A percentile compares a stretch with the other conserved stretches of the same genome.
These are phyloP conservation scores for Sebastes miniatus DNA, from an alignment of 2,797 vertebrate species.

Conservation along the genomic window DNA sequence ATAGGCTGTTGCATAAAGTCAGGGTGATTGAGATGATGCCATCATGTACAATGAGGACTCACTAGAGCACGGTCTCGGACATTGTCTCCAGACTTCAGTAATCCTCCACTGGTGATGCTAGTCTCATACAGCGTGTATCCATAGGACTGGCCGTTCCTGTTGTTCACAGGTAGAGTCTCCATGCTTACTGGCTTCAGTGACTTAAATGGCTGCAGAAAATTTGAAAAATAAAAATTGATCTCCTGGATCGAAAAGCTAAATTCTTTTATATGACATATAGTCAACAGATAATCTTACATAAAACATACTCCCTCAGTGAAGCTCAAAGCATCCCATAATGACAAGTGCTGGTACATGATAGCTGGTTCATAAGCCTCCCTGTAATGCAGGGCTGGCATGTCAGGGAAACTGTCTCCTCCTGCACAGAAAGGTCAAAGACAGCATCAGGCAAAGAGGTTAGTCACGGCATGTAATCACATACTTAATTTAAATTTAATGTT, in stretches of 20 bases:
- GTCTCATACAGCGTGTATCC: conserved; percentile 95
- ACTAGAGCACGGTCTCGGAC: conserved; percentile 92
- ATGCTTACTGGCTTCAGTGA: conserved; percentile 87
- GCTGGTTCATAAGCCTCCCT: conserved; percentile 85
- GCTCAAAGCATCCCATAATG: conserved; percentile 90
- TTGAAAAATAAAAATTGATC: not conserved
- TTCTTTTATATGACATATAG: not conserved
- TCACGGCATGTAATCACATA: not conserved
- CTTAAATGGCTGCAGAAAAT: conserved; percentile 80
- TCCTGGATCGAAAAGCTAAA: not conserved
- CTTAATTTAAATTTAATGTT: not conserved
- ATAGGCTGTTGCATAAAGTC: not conserved
- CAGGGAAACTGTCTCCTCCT: conserved; percentile 79
- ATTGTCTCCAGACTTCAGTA: conserved; percentile 81
- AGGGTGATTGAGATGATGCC: not conserved
- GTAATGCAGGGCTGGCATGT: conserved; percentile 81
- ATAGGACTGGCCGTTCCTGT: conserved; percentile 87
- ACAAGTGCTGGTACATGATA: conserved; percentile 85
- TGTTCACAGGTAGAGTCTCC: conserved; percentile 90
- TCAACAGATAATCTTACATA: conserved; percentile 15
- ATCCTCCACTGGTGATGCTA: conserved; percentile 83
- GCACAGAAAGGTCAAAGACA: conserved; percentile 19
- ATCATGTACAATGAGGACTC: conserved; percentile 22
- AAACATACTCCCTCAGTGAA: conserved; percentile 82
- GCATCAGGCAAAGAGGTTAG: not conserved